Percentiles rank a stretch among this genome's conserved stretches.
Conservation (phyloP, 2,797 vertebrate genomes). For the Eleutherodactylus coqui region DNA sequence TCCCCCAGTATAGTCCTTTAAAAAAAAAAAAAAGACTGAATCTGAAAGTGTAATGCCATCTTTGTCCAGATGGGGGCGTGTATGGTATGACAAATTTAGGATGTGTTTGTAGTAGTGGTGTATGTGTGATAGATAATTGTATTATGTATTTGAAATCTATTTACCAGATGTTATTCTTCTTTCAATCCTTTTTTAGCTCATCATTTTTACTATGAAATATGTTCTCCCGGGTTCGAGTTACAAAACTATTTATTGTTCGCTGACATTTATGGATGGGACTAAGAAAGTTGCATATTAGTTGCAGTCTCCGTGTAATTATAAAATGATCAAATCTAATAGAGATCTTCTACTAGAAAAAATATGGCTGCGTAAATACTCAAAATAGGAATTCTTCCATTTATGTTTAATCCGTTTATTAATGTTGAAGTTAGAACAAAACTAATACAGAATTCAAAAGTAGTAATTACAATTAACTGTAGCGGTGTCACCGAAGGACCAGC, state of each 20-base stretch:
- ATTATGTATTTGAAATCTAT: constrained; percentile 5
- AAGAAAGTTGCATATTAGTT: not conserved
- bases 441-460: too few species aligned
- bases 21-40: not conserved
- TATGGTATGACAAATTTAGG: constrained; percentile 46
- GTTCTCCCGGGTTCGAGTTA: not conserved
- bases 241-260: not conserved
- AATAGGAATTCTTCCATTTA: not conserved
- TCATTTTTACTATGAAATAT: not conserved
- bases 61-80: constrained; percentile 56
- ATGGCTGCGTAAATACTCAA: not conserved
- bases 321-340: not conserved
- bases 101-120: constrained; percentile 15
- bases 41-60: constrained; percentile 29
- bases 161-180: not conserved
- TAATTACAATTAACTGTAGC: too few species aligned
- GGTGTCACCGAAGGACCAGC: too few species aligned
- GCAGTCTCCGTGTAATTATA: not conserved
- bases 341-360: not conserved
- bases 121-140: not conserved
- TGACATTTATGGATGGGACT: not conserved
- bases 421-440: too few species aligned
- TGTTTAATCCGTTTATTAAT: too few species aligned
- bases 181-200: not conserved
- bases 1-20: too few species aligned